phyloP scores from a whole-genome alignment of 2,797 vertebrate species.

The Jordanella pulchra region DNA sequence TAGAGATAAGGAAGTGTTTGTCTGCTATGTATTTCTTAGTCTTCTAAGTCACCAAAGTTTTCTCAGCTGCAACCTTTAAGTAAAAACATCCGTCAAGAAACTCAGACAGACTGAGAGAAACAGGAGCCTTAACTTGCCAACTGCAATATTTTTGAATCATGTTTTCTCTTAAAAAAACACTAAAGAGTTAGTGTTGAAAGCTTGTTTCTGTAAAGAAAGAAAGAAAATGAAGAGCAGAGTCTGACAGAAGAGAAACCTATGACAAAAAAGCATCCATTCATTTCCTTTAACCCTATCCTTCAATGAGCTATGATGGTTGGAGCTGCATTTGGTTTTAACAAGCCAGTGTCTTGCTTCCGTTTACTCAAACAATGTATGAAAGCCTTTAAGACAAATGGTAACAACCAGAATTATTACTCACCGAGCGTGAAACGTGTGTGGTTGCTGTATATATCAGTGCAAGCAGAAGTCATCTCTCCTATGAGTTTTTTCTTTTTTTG shows the following conservation, averaged over 20 bases:
- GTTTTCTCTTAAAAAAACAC: constrained; percentile 15
- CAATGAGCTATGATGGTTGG: constrained; percentile 27
- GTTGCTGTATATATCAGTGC: constrained; percentile 49
- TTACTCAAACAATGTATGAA: constrained; percentile 9
- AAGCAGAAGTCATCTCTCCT: constrained; percentile 56
- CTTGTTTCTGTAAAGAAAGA: constrained; percentile 7
- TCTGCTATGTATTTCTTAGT: constrained; percentile 9
- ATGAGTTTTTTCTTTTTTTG: constrained; percentile 1
- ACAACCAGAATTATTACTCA: constrained; percentile 60
- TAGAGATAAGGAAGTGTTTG: constrained; percentile 36
- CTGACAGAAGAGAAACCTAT: constrained; percentile 1
- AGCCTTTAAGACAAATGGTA: constrained; percentile 24
- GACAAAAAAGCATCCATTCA: constrained; percentile 4
- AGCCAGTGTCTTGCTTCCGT: constrained; percentile 29
- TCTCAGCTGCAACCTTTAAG: constrained; percentile 35
- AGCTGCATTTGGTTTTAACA: constrained; percentile 47
- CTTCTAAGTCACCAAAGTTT: constrained; percentile 36
- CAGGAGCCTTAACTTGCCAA: background rate
- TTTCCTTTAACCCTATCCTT: constrained; percentile 22
- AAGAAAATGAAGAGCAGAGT: constrained; percentile 2
- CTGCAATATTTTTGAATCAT: background rate
- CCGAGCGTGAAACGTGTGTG: constrained; percentile 44
- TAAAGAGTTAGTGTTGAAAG: background rate
- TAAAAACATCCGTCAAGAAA: constrained; percentile 1
- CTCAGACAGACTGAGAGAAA: background rate